Base-by-base conservation (phyloP, 2,888 invertebrate species). In the Mesorhabditis belari region DNA sequence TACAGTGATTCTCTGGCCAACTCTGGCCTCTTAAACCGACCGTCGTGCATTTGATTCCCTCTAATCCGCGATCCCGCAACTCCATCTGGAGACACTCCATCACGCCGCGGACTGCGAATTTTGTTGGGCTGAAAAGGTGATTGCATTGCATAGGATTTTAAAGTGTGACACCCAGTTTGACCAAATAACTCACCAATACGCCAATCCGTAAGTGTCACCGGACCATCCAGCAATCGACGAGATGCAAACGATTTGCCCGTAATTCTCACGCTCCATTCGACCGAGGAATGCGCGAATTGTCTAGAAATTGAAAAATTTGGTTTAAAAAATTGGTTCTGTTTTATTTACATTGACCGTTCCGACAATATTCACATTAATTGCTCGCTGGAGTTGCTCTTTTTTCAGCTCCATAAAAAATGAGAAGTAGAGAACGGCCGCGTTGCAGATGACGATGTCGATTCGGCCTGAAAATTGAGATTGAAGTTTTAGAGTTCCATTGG, bases 61-160 rank as follows among this genome's bases (percentile, higher is more conserved):
- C 80, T 81, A 82, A 69, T 83, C 85, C 75, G 85, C 86, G 62
- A 60, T 79, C 74, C 19, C 88, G 84, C 23, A 92, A 80, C 81
- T 93, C 93, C 76, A 90, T 89, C 55, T 85, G 84, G 19, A 92
- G 76, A 0, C 90, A 87, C 80, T 92, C 90, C 88, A 91, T 91
- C 58, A 92, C 82, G 9, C 92, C 90, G 57, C 89, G 83, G 0
- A 90, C 89, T 0, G 90, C 90, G 77, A 87, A 90, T 83, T 91
- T 91, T 27, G 89, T 87, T 21, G 88, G 88, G 81, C 80, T 80
- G 56, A 25, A 74, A 55, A 35, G 12, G 12, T 35, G 12, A n/a
- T 9, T n/a, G 1, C 0, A n/a, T n/a, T n/a, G n/a, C n/a, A n/a
- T n/a, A n/a, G n/a, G n/a, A n/a, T n/a, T n/a, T n/a, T n/a, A n/a